Base-by-base conservation (phyloP, 2,888 invertebrate species). In the Drymonia ruficornis region DNA sequence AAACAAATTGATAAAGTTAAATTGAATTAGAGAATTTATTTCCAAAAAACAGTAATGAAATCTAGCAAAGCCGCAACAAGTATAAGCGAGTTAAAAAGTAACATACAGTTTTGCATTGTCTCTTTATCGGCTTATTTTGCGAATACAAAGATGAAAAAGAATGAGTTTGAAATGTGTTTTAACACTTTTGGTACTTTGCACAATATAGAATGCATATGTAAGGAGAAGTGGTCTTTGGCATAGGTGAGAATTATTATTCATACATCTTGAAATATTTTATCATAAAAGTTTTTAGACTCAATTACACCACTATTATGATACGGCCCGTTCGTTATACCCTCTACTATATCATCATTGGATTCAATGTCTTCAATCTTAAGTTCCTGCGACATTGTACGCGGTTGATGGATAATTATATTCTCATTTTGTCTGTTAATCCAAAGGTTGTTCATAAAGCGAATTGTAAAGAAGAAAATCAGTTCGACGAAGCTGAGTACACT, bases 401-500 rank as follows among this genome's bases (percentile, higher is more conserved):
- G 16, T 54, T 51, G 40, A 6, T 48, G 49, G 7, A 29, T 1
- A 6, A 23, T 19, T 11, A 34, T 15, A 9, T 51, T 58, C 6
- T 60, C 57, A 44, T 47, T 77, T 44, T 65, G 68, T 43, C 72
- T 79, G 18, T 79, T 78, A 62, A 85, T 81, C 61, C 78, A 76
- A 42, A 87, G 48, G 58, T 91, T 90, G 59, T 80, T 85, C 48
- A 83, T 85, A 48, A 93, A 91, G 16, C 95, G 91, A 44, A 94
- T 67, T 0, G 94, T 93, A 66, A 94, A 93, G 70, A 93, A 95
- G 73, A 95, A 95, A 51, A 95, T 81, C 0, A 95, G 88, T 74
- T 95, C 95, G 2, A 94, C 94, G 67, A 95, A 95, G 71, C 95
- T 95, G 0, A 95, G 83, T n/a, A 95, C 71, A 73, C 95, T 95